Conservation (phyloP, 1,140 invertebrate genomes). For the Drosophila willistoni region DNA sequence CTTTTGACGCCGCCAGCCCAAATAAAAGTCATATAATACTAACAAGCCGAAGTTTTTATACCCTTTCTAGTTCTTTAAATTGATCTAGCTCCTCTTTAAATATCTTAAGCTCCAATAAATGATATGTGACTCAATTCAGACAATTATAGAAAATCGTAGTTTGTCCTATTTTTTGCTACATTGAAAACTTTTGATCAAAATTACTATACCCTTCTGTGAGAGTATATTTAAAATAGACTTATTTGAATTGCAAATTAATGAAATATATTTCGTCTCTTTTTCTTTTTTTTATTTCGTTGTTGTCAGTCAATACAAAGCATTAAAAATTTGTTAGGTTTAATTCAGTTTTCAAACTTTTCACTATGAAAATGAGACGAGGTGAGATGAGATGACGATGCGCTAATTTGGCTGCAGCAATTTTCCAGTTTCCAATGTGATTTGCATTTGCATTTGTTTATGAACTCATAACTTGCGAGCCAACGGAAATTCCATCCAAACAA, state of each 20-base stretch:
- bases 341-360: slow-evolving; percentile 10
- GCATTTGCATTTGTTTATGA: slow-evolving; percentile 78
- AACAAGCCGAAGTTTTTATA: slow-evolving; percentile 3
- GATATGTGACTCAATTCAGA: no score
- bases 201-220: background rate
- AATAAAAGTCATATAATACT: slow-evolving; percentile 19
- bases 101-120: no score
- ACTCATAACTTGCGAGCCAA: slow-evolving; percentile 64
- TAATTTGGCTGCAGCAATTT: slow-evolving; percentile 77
- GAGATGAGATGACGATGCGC: slow-evolving; percentile 59
- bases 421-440: slow-evolving; percentile 60
- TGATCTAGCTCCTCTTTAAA: no score
- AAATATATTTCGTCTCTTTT: background rate
- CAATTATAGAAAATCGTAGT: no score
- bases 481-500: slow-evolving; percentile 72
- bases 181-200: background rate
- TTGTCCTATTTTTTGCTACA: background rate
- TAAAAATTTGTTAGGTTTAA: slow-evolving; percentile 65
- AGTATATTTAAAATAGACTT: background rate
- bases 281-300: background rate
- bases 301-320: slow-evolving; percentile 68
- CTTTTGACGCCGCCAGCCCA: slow-evolving; percentile 50
- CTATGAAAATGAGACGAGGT: slow-evolving; percentile 37
- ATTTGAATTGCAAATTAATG: slow-evolving; percentile 72
- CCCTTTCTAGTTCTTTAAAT: background rate